Evolutionary conservation across 2,888 invertebrate species (phyloP).

Genomic region (Agrilus biguttatus): DNA sequence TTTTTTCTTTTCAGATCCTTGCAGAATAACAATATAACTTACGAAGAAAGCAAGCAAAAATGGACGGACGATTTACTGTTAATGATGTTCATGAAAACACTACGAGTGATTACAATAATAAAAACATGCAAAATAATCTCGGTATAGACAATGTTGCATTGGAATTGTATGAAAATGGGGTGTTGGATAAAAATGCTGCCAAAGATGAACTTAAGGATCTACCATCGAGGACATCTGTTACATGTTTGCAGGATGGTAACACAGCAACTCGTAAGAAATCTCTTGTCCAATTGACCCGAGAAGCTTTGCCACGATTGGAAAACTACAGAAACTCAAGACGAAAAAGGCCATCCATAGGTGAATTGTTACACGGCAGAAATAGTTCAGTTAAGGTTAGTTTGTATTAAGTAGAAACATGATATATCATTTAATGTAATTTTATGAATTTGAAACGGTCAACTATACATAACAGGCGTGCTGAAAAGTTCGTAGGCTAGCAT

Average conservation of each 20-base stretch:
- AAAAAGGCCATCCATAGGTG: conserved; percentile 72
- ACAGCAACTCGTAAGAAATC: conserved; percentile 35
- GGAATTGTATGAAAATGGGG: conserved; percentile 21
- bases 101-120: neutral
- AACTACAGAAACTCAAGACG: conserved; percentile 68
- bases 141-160: conserved; percentile 22
- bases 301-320: conserved; percentile 67
- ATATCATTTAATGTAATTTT: too few species aligned
- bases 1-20: too few species aligned
- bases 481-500: too few species aligned
- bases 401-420: too few species aligned
- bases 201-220: conserved; percentile 14
- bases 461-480: too few species aligned
- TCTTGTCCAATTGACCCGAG: conserved; percentile 55
- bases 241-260: conserved; percentile 15
- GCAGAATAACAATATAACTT: too few species aligned
- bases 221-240: conserved; percentile 15
- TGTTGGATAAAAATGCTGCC: conserved; percentile 3
- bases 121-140: conserved; percentile 3
- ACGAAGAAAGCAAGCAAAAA: conserved; percentile 2
- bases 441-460: too few species aligned
- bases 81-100: conserved; percentile 8
- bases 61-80: conserved; percentile 18
- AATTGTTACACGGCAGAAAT: conserved; percentile 63
- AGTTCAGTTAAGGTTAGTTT: conserved; percentile 32